Evolutionary conservation across 1,140 invertebrate genomes (phyloP).

Genomic region (Helicoverpa armigera): DNA sequence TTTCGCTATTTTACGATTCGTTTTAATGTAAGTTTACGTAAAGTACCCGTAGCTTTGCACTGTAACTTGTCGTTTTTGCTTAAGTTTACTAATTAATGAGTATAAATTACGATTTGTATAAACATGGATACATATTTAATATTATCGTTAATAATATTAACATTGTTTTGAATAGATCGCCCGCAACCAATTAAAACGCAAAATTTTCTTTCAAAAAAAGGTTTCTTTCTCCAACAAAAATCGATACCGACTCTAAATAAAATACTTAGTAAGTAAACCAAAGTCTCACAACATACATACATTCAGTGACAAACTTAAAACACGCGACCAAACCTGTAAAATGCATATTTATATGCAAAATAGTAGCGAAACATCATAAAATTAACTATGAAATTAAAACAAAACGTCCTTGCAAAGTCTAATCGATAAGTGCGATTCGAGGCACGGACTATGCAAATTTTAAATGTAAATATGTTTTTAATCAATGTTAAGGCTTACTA

Average conservation of each 20-base stretch:
- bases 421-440: slow-evolving; percentile 78
- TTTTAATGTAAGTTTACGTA: slow-evolving; percentile 6
- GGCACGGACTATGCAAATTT: slow-evolving; percentile 82
- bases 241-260: no score
- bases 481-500: slow-evolving; percentile 74
- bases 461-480: slow-evolving; percentile 79
- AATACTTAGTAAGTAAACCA: not conserved
- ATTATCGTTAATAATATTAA: no score
- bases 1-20: slow-evolving; percentile 28
- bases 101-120: not conserved
- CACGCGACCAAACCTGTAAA: slow-evolving; percentile 33
- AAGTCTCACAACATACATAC: not conserved
- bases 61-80: not conserved
- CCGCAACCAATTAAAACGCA: no score
- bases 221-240: no score
- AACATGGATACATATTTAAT: not conserved
- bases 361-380: slow-evolving; percentile 57
- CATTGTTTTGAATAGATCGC: no score
- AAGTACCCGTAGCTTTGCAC: not conserved
- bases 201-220: no score
- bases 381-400: slow-evolving; percentile 60
- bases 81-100: not conserved
- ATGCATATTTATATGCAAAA: slow-evolving; percentile 50
- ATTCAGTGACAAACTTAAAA: slow-evolving; percentile 23
- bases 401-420: slow-evolving; percentile 65